phyloP scores from a whole-genome alignment of 2,888 invertebrate genomes.

The Acrobasis consociella region DNA sequence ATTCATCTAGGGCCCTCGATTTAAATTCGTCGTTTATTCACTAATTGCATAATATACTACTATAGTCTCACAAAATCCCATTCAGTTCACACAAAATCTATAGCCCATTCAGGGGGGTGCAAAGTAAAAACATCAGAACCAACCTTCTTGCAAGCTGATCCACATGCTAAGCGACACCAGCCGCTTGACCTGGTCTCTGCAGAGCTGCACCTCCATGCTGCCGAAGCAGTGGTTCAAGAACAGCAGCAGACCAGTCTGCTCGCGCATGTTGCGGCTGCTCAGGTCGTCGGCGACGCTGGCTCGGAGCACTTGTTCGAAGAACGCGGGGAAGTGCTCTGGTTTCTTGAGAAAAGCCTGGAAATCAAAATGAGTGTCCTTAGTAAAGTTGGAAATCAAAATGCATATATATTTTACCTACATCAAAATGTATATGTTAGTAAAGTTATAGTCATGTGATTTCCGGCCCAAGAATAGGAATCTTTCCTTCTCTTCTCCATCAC shows the following conservation, averaged over 20 bases:
- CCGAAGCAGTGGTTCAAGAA: slow-evolving; percentile 98
- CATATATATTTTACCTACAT: too few relatives aligned
- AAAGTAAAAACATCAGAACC: slow-evolving; percentile 36
- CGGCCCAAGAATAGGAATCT: too few relatives aligned
- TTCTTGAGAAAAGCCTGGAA: slow-evolving; percentile 89
- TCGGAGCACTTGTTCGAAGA: slow-evolving; percentile 91
- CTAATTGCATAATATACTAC: too few relatives aligned
- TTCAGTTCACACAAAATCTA: too few relatives aligned
- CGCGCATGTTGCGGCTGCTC: slow-evolving; percentile 75
- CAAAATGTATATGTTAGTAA: too few relatives aligned
- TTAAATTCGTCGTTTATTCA: too few relatives aligned
- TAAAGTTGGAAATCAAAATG: too few relatives aligned
- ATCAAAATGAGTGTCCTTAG: slow-evolving; percentile 1
- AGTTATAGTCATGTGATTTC: too few relatives aligned
- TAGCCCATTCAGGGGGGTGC: too few relatives aligned
- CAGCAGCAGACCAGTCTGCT: slow-evolving; percentile 93
- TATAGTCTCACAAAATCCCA: too few relatives aligned
- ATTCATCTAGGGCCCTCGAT: too few relatives aligned
- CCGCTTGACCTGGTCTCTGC: slow-evolving; percentile 95
- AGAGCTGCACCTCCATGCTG: slow-evolving; percentile 97
- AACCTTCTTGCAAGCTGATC: slow-evolving; percentile 92
- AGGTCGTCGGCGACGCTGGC: slow-evolving; percentile 86
- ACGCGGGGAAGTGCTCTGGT: slow-evolving; percentile 89
- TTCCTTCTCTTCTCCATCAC: too few relatives aligned
- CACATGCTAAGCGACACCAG: slow-evolving; percentile 97